Percentiles rank a stretch among this genome's conserved stretches.
Conservation (phyloP, 2,888 invertebrate species). For the Tribolium freemani region DNA sequence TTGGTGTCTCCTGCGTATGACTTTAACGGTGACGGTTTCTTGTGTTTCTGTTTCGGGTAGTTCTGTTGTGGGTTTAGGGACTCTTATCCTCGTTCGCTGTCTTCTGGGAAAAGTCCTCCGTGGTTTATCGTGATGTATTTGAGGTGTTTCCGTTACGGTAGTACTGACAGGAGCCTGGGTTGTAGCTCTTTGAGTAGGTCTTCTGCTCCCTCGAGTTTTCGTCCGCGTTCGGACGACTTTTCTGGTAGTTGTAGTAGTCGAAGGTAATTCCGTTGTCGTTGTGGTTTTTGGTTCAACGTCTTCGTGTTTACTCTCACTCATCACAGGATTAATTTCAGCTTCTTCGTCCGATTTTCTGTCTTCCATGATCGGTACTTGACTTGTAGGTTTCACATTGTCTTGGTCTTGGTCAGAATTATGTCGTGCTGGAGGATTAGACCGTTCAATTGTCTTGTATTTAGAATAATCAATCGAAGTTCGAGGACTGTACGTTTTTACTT, state of each 20-base stretch:
- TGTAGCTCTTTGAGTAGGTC: conserved; percentile 30
- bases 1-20: conserved; percentile 20
- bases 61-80: conserved; percentile 50
- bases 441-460: conserved; percentile 65
- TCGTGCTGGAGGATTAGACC: conserved; percentile 54
- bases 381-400: conserved; percentile 39
- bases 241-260: conserved; percentile 41
- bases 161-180: conserved; percentile 29
- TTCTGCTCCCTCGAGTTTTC: conserved; percentile 34
- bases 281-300: conserved; percentile 25
- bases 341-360: conserved; percentile 27
- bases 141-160: conserved; percentile 17
- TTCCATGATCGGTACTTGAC: conserved; percentile 25
- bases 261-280: conserved; percentile 32
- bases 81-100: conserved; percentile 54
- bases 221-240: conserved; percentile 33
- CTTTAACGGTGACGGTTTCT: conserved; percentile 41
- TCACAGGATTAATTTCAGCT: conserved; percentile 21
- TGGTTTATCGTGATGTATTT: conserved; percentile 43
- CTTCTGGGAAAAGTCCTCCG: conserved; percentile 58
- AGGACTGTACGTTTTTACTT: conserved; percentile 60
- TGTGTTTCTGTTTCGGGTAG: conserved; percentile 44
- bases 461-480: conserved; percentile 64
- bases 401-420: conserved; percentile 52
- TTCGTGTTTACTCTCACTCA: conserved; percentile 37